Conservation (phyloP, 2,113 vertebrate genomes). For the Otis tarda region DNA sequence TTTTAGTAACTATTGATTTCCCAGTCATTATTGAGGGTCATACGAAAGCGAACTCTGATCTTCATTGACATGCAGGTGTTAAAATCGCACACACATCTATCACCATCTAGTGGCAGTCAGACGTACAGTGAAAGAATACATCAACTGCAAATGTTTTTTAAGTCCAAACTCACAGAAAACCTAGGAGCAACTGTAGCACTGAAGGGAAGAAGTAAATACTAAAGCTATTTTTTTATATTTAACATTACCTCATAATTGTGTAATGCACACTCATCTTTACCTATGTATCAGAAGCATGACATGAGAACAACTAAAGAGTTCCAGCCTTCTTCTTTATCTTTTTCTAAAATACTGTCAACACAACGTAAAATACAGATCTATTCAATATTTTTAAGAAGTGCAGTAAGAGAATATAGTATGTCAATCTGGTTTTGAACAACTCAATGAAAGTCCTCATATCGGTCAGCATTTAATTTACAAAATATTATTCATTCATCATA, state of each 20-base stretch:
- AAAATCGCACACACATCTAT: constrained; percentile 28
- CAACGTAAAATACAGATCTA: not conserved
- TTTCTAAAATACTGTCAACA: not conserved
- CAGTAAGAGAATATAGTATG: not conserved
- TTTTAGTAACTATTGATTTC: not conserved
- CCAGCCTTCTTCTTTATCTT: not conserved
- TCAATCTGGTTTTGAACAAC: not conserved
- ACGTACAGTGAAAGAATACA: not conserved
- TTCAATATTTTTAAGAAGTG: not conserved
- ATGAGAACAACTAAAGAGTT: not conserved
- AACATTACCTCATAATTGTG: not conserved
- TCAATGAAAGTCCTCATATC: not conserved
- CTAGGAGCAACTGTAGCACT: not conserved
- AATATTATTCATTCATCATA: not conserved
- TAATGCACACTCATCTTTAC: rapidly evolving
- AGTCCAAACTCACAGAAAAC: not conserved
- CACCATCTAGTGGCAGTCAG: constrained; percentile 66
- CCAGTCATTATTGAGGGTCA: not conserved
- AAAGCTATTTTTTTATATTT: not conserved
- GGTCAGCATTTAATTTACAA: not conserved
- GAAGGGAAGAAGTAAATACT: not conserved
- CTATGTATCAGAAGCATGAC: not conserved
- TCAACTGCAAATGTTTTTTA: not conserved
- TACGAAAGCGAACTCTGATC: not conserved
- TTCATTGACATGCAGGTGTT: not conserved